These are phyloP conservation scores for Zaprionus obscuricornis DNA, from an alignment of 2,888 invertebrate species.

Conservation along the genomic window DNA sequence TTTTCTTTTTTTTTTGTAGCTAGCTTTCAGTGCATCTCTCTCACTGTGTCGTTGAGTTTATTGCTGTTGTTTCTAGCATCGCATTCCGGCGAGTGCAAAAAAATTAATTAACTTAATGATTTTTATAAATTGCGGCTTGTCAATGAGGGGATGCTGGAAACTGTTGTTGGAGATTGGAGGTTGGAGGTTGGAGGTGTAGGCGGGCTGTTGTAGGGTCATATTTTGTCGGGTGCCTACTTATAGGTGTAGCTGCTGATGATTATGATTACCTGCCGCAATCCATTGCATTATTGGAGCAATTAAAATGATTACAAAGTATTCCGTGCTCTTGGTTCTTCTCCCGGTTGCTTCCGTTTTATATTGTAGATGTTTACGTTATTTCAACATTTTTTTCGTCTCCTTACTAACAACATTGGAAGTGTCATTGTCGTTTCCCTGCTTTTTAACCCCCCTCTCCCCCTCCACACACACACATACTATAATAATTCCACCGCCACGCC, in stretches of 20 bases:
- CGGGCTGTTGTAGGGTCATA: not conserved
- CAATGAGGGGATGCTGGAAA: not conserved
- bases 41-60: not conserved
- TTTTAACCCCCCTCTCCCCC: no score
- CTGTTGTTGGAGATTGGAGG: conserved; percentile 12
- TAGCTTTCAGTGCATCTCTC: not conserved
- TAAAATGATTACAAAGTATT: conserved; percentile 73
- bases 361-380: conserved; percentile 1
- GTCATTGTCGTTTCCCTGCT: no score
- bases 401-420: no score
- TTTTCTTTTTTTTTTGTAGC: conserved; percentile 16
- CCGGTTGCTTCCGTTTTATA: conserved; percentile 2
- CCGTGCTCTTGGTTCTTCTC: not conserved
- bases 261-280: not conserved
- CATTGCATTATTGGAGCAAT: conserved; percentile 73
- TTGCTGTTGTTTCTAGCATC: conserved; percentile 40
- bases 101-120: conserved; percentile 81
- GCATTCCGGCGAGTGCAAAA: conserved; percentile 71
- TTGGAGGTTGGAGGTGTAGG: not conserved
- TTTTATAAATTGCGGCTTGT: conserved; percentile 66
- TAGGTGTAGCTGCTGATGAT: not conserved
- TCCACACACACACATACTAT: no score
- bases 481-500: no score
- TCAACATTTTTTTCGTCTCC: conserved; percentile 3
- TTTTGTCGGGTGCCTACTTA: conserved; percentile 11